These are phyloP conservation scores for Varecia variegata DNA, from an alignment of 2,797 vertebrate genomes.

Conservation along the genomic window DNA sequence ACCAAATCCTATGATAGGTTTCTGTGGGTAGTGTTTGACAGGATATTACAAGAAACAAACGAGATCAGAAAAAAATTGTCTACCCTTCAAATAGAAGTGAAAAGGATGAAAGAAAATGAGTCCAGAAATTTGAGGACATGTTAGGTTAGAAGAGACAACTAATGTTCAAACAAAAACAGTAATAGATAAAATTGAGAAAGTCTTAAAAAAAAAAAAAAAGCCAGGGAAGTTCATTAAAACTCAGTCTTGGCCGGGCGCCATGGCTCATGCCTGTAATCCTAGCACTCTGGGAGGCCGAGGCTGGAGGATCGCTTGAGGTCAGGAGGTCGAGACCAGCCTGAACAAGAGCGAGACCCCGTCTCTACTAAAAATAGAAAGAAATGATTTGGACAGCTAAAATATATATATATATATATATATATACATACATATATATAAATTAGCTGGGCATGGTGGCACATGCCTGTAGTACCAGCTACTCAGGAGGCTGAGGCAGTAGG, in stretches of 20 bases:
- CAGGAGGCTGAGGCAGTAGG: too few species aligned
- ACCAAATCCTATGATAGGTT: background rate
- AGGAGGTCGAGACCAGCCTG: too few species aligned
- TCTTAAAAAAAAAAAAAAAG: background rate
- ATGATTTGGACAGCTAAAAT: too few species aligned
- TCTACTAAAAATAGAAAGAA: too few species aligned
- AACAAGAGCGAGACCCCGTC: too few species aligned
- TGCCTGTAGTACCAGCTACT: too few species aligned
- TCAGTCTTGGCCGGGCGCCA: background rate
- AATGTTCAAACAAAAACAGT: background rate
- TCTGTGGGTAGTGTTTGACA: background rate
- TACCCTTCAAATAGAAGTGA: background rate
- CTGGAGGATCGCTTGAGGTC: too few species aligned
- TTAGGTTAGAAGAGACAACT: background rate
- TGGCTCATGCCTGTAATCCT: too few species aligned
- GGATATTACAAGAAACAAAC: background rate
- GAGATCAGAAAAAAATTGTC: background rate
- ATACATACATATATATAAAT: too few species aligned
- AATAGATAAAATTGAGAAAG: constrained; percentile 7
- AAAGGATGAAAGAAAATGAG: background rate
- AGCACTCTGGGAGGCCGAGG: too few species aligned
- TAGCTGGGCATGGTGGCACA: too few species aligned
- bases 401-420: too few species aligned
- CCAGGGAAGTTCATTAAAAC: background rate
- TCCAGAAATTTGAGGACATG: background rate